Evolutionary conservation across 2,113 vertebrate species (phyloP), one percentile per base, ranked within the genome.

Genomic region (Labrus mixtus): DNA sequence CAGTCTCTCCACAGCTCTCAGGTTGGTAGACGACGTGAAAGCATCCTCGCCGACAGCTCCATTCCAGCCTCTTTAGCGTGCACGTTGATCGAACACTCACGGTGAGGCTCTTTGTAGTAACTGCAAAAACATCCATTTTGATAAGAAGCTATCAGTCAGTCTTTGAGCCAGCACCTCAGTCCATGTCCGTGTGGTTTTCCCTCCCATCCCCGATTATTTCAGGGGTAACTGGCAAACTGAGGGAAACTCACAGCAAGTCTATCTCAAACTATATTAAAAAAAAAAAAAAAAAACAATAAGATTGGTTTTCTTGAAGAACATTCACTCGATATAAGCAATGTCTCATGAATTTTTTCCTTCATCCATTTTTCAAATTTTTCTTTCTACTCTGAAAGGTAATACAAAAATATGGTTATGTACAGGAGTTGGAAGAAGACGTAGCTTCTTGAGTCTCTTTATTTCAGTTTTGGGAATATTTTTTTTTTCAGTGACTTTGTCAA

Each of bases 401-500:
- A 92, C 83, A 92, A 92, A 91, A 93, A 91, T 93, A 94, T 91
- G 90, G 79, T 90, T 90, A 93, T 89, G 57, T 90, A 92, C 90
- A 91, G 87, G 81, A 93, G 87, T 87, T 84, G 87, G 76, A 79
- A 92, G 89, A 91, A 88, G 89, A 76, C 58, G 9, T n/a, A 17
- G 73, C 85, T 88, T 86, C 80, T 86, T 83, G 25, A 88, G 88
- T 90, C 87, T 90, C 79, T 88, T 88, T 69, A 16, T 91, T 89
- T 93, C 75, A 82, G 83, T 90, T 90, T 33, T 85, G 85, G 90
- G 83, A 92, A 86, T 87, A 73, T 82, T 88, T 82, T 82, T 87
- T 87, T 82, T 87, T 87, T 88, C 85, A 65, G 80, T 66, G 85
- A 92, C 83, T 84, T 74, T 63, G 76, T 85, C 87, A 81, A 83